Base-by-base conservation (phyloP, 2,888 invertebrate species). In the Plusia festucae region DNA sequence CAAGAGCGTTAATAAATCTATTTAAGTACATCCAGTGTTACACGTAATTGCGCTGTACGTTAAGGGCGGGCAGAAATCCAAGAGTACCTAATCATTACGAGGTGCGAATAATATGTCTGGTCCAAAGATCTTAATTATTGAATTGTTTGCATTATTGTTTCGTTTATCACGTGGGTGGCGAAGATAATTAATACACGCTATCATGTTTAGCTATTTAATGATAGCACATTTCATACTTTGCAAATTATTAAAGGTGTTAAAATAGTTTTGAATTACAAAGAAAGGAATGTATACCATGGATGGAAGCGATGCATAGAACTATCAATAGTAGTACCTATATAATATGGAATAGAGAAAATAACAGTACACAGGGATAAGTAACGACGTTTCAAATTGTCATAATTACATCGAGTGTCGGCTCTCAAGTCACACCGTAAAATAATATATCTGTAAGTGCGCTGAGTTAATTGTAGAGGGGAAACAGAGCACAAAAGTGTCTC, bases 401-500 rank as follows among this genome's bases (percentile, higher is more conserved):
- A 61, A 52, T 60, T 61, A 70, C 30, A 73, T 56, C 51, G 55
- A 61, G 62, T 68, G 74, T 73, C 75, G 44, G 55, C 53, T 76
- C 63, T n/a, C 49, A 40, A 40, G n/a, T 65, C 22, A 56, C 53
- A 56, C 22, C 51, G 57, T 55, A 32, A 34, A 58, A 54, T 70
- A 76, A 76, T 61, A 34, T 68, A 65, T 68, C 55, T 66, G 59
- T 61, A 63, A 68, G 61, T 66, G 56, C 56, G 57, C 20, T 65
- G 65, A 65, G 79, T 67, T 82, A 83, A 88, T 90, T 89, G 87
- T 90, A 67, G 70, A 78, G 68, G 85, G 84, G 89, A 92, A 93
- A 90, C 93, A 93, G 93, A 93, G 91, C 93, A 91, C 89, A 88
- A 87, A 80, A 82, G 84, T 88, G 82, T 85, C 85, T 81, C 68